Conservation (phyloP, 1,140 invertebrate genomes). For the Heliconius himera region DNA sequence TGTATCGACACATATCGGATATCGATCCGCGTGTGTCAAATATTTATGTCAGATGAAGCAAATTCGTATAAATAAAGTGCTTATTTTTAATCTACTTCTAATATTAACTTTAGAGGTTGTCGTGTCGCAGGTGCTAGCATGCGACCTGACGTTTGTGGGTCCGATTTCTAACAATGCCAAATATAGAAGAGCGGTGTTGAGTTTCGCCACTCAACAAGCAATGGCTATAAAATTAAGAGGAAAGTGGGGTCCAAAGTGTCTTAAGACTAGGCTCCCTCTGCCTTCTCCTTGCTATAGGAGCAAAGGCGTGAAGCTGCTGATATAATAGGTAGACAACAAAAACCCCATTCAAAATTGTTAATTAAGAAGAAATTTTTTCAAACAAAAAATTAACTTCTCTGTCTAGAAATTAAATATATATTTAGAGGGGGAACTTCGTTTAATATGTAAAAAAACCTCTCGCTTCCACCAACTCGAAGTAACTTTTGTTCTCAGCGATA, state of each 20-base stretch:
- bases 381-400: not conserved
- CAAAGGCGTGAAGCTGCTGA: too few relatives aligned
- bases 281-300: too few relatives aligned
- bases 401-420: slow-evolving; percentile 11
- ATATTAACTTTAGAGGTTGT: not conserved
- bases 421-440: not conserved
- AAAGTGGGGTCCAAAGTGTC: not conserved
- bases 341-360: not conserved
- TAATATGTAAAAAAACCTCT: slow-evolving; percentile 7
- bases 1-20: too few relatives aligned
- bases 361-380: not conserved
- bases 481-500: slow-evolving; percentile 17
- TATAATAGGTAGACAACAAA: not conserved
- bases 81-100: not conserved
- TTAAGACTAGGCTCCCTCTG: too few relatives aligned
- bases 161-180: too few relatives aligned
- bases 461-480: not conserved
- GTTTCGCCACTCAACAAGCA: too few relatives aligned
- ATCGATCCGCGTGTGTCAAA: not conserved
- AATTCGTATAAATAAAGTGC: not conserved
- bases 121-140: too few relatives aligned
- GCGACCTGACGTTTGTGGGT: too few relatives aligned
- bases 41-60: not conserved
- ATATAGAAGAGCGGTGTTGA: too few relatives aligned
- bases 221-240: not conserved